Percentiles rank a stretch among this genome's conserved stretches.
Evolutionary conservation across 2,113 vertebrate species (phyloP).

Genomic region (Motacilla alba): DNA sequence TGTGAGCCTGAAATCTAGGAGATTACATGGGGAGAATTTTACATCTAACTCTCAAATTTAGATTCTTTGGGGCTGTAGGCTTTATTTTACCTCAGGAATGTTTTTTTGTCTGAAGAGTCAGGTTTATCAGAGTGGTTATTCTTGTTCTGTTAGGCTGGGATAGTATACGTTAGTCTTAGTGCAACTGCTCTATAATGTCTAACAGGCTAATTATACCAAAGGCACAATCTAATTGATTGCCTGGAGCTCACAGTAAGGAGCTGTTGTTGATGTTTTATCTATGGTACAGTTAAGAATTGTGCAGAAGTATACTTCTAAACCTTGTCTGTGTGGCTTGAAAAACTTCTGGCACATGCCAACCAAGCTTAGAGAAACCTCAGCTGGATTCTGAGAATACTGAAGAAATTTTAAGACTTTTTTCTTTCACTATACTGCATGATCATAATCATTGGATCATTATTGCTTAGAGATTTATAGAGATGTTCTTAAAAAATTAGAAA

Average conservation of each 20-base stretch:
- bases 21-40: background rate
- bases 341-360: background rate
- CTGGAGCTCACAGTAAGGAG: background rate
- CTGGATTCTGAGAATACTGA: background rate
- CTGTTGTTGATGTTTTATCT: background rate
- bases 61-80: background rate
- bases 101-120: background rate
- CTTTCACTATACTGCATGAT: background rate
- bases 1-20: background rate
- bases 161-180: background rate
- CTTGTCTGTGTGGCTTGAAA: background rate
- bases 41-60: background rate
- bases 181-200: background rate
- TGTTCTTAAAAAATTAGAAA: background rate
- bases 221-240: background rate
- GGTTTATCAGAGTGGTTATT: background rate
- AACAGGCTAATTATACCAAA: conserved; percentile 1
- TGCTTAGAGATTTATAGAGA: background rate
- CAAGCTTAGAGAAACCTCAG: background rate
- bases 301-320: background rate
- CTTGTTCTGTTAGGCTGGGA: background rate
- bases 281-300: background rate
- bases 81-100: background rate
- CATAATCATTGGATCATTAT: background rate
- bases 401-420: background rate